Conservation (phyloP, 2,888 invertebrate species). For the Himalopsyche tibetana region DNA sequence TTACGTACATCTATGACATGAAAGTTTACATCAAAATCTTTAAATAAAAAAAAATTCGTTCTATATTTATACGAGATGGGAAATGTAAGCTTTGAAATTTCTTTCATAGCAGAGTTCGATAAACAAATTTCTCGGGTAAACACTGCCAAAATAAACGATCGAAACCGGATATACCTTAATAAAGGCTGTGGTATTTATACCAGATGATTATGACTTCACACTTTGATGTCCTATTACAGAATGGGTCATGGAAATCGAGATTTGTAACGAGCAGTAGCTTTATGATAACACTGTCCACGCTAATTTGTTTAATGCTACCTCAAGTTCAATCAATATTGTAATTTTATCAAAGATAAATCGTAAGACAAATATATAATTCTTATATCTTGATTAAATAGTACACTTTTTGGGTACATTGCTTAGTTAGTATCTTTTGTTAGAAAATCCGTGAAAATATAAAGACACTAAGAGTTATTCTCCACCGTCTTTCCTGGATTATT, state of each 20-base stretch:
- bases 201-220: constrained; percentile 2
- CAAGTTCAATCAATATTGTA: no score
- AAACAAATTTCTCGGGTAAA: constrained; percentile 34
- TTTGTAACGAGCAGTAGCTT: background rate
- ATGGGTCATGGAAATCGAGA: background rate
- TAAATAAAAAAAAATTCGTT: background rate
- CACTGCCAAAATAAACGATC: constrained; percentile 1
- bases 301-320: no score
- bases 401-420: no score
- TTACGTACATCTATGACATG: no score
- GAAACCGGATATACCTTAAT: constrained; percentile 23
- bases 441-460: no score
- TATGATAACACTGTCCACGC: background rate
- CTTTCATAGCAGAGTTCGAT: background rate
- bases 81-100: background rate
- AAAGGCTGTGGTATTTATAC: constrained; percentile 39
- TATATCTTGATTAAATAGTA: no score
- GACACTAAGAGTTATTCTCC: no score
- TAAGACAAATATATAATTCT: no score
- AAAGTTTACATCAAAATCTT: background rate
- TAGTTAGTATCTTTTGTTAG: no score
- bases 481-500: no score
- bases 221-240: constrained; percentile 42
- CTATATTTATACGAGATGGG: background rate
- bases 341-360: no score